A percentile compares a stretch with the other conserved stretches of the same genome.
Conservation (phyloP, 2,113 vertebrate species). For the Pomatostomus ruficeps region DNA sequence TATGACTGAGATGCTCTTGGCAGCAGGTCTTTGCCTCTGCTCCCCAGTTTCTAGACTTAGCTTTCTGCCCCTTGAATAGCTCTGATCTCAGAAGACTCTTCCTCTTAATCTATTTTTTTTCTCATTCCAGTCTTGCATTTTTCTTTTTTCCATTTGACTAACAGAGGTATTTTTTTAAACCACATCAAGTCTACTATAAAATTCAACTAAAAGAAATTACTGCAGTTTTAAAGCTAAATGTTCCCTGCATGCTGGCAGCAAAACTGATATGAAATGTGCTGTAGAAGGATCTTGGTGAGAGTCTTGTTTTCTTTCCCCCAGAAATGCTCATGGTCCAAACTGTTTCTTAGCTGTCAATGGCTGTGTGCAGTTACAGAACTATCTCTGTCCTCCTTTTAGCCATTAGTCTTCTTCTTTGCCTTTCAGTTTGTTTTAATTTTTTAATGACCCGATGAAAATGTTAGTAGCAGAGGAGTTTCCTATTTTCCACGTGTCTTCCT, state of each 20-base stretch:
- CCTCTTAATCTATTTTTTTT: not conserved
- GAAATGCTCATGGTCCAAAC: not conserved
- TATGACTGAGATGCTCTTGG: not conserved
- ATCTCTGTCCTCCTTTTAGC: not conserved
- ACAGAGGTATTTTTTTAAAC: not conserved
- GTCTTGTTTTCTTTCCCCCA: not conserved
- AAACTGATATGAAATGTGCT: not conserved
- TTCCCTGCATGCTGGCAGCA: not conserved
- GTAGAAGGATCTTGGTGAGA: not conserved
- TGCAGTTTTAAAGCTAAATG: not conserved
- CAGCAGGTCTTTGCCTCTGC: not conserved
- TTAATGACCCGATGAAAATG: not conserved
- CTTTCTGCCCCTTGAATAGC: not conserved
- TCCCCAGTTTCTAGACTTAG: not conserved
- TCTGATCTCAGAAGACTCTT: not conserved
- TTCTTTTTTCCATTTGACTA: not conserved
- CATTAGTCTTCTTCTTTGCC: not conserved
- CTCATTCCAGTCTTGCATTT: not conserved
- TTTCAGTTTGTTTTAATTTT: not conserved
- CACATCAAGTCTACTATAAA: not conserved
- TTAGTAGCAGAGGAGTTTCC: not conserved
- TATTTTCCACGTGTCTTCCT: not conserved
- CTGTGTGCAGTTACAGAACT: not conserved
- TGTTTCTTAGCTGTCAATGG: not conserved
- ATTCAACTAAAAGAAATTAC: not conserved